These are phyloP conservation scores for Oreochromis niloticus DNA, from an alignment of 2,113 vertebrate species.

Conservation along the genomic window DNA sequence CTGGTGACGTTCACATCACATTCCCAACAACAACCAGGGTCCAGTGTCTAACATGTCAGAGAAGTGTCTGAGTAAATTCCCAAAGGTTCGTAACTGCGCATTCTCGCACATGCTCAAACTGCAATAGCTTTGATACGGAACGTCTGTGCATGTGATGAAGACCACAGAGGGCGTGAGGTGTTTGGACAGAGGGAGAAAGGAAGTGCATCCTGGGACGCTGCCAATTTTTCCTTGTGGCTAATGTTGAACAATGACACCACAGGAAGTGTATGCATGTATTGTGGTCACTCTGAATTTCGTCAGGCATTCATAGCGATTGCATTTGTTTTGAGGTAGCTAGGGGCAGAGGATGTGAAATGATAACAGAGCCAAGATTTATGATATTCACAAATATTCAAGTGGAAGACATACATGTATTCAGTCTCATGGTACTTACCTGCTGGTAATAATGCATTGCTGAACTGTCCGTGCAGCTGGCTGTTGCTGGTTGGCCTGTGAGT, in stretches of 20 bases:
- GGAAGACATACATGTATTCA: not conserved
- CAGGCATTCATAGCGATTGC: not conserved
- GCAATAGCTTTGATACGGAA: constrained; percentile 4
- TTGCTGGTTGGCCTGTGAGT: constrained; percentile 58
- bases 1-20: not conserved
- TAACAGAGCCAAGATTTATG: not conserved
- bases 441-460: constrained; percentile 62
- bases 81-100: not conserved
- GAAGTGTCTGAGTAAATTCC: constrained; percentile 20
- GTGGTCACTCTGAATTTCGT: not conserved
- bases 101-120: not conserved
- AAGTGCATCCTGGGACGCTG: constrained; percentile 5
- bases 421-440: constrained; percentile 72
- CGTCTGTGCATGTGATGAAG: constrained; percentile 2
- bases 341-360: constrained; percentile 1
- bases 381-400: not conserved
- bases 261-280: constrained; percentile 24
- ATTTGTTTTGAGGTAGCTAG: constrained; percentile 21
- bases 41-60: constrained; percentile 4
- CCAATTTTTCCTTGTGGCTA: constrained; percentile 15
- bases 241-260: constrained; percentile 34
- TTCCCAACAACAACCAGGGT: constrained; percentile 4
- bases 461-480: constrained; percentile 41
- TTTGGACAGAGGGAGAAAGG: not conserved
- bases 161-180: not conserved